These are phyloP conservation scores for Onychomys arenicola DNA, from an alignment of 2,797 vertebrate genomes.

Conservation along the genomic window DNA sequence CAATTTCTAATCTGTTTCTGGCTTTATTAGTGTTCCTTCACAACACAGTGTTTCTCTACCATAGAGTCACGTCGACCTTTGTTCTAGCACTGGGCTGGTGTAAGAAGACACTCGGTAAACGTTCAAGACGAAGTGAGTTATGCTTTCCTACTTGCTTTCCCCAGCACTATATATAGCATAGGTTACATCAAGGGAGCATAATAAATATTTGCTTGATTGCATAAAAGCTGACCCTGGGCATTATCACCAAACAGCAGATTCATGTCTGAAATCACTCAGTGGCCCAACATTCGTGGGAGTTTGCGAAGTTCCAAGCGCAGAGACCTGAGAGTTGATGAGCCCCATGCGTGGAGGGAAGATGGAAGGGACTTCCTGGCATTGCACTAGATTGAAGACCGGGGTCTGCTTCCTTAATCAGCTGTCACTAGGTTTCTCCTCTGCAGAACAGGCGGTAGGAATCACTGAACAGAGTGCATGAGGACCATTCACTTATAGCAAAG, in stretches of 20 bases:
- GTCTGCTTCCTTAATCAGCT: neutral
- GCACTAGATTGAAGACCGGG: neutral
- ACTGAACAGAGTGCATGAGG: neutral
- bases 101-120: neutral
- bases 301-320: neutral
- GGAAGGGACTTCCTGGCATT: neutral
- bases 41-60: neutral
- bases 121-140: neutral
- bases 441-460: neutral
- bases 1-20: neutral
- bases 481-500: neutral
- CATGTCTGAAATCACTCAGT: neutral
- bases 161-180: neutral
- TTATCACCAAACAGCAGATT: conserved; percentile 16
- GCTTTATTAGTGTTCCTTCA: neutral
- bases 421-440: neutral
- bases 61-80: neutral
- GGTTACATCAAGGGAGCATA: neutral
- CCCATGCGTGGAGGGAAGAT: neutral
- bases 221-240: neutral
- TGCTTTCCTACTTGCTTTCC: neutral
- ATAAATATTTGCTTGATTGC: conserved; percentile 1
- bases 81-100: neutral
- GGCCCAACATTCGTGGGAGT: neutral
- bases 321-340: neutral